phyloP scores from a whole-genome alignment of 2,888 invertebrate species.

The Mythimna ferrago region DNA sequence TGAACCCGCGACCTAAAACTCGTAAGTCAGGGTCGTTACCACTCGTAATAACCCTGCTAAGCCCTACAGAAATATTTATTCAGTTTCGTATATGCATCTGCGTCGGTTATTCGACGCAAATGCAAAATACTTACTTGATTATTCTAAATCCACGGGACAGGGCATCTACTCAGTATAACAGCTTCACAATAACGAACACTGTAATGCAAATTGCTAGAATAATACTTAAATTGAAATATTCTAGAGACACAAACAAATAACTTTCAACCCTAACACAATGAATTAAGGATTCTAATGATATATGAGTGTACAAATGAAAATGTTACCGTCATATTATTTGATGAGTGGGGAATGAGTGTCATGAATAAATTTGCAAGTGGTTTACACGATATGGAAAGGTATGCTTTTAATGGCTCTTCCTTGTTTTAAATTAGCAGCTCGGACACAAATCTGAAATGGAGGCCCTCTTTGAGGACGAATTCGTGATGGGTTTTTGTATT shows the following conservation, averaged over 20 bases:
- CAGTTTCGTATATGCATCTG: slow-evolving; percentile 62
- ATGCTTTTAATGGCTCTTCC: slow-evolving; percentile 81
- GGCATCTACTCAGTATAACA: slow-evolving; percentile 62
- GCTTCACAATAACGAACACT: slow-evolving; percentile 72
- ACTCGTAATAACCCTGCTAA: slow-evolving; percentile 53
- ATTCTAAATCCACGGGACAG: slow-evolving; percentile 67
- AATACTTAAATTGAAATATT: slow-evolving; percentile 83
- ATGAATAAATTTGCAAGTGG: slow-evolving; percentile 87
- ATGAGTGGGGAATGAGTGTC: slow-evolving; percentile 82
- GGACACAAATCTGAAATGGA: slow-evolving; percentile 68
- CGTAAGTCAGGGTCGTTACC: no score
- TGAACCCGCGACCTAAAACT: no score
- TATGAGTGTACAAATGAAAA: slow-evolving; percentile 67
- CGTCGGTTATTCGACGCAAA: slow-evolving; percentile 31
- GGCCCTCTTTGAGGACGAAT: slow-evolving; percentile 48
- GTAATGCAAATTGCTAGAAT: slow-evolving; percentile 83
- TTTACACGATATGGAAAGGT: slow-evolving; percentile 81
- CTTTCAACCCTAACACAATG: slow-evolving; percentile 65
- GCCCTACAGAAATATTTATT: slow-evolving; percentile 64
- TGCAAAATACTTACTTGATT: slow-evolving; percentile 71
- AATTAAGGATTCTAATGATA: slow-evolving; percentile 64
- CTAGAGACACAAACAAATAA: slow-evolving; percentile 48
- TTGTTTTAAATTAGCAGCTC: slow-evolving; percentile 79
- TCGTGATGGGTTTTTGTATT: slow-evolving; percentile 46
- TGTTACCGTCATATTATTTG: slow-evolving; percentile 79